Conservation (phyloP, 2,888 invertebrate genomes). For the Crematogaster levior region DNA sequence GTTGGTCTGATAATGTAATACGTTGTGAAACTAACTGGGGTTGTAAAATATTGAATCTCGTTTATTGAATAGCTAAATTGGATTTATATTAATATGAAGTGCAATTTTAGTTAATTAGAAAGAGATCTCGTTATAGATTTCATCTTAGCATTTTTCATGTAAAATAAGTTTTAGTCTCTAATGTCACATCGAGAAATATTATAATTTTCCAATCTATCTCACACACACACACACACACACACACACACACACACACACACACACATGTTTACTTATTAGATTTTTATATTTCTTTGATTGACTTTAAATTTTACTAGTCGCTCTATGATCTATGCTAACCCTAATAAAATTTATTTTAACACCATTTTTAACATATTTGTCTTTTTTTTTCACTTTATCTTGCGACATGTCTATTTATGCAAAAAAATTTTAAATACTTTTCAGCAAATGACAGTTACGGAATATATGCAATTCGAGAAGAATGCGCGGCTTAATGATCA, state of each 20-base stretch:
- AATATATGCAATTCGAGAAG: neutral
- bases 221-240: no score
- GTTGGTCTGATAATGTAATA: neutral
- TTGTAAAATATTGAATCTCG: neutral
- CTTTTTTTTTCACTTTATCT: neutral
- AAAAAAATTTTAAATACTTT: neutral
- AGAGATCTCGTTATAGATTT: neutral
- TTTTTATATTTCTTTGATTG: neutral
- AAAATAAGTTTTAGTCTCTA: neutral
- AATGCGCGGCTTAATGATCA: neutral
- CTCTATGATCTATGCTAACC: neutral
- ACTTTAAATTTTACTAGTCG: neutral
- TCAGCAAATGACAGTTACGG: neutral
- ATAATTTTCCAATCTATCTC: neutral
- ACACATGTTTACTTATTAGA: neutral
- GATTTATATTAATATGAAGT: neutral
- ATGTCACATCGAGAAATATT: neutral
- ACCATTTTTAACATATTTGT: neutral
- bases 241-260: no score
- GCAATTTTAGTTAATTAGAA: conserved; percentile 1
- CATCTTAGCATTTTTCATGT: neutral
- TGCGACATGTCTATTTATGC: neutral
- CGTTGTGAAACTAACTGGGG: neutral
- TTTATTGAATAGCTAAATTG: conserved; percentile 9
- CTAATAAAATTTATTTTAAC: neutral